phyloP scores from a whole-genome alignment of 2,888 invertebrate genomes.

The Drosophila neonasuta region DNA sequence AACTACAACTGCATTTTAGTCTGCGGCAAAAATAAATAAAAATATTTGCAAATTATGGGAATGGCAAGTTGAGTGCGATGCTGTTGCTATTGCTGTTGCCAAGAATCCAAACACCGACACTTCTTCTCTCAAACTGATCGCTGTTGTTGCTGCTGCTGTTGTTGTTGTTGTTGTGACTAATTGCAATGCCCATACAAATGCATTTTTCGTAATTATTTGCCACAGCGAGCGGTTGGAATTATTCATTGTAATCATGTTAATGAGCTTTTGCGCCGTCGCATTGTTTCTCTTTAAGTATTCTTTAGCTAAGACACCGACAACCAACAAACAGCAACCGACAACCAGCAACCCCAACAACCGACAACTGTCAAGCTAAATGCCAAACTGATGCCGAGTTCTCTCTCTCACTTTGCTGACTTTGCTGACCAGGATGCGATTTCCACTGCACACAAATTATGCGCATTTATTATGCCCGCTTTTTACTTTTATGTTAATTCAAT shows the following conservation, averaged over 20 bases:
- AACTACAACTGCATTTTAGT: constrained; percentile 14
- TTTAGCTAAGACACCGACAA: constrained; percentile 30
- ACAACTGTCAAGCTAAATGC: constrained; percentile 54
- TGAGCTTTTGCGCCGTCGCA: constrained; percentile 54
- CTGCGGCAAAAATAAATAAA: constrained; percentile 52
- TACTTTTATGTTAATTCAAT: constrained; percentile 73
- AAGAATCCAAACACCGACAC: constrained; percentile 59
- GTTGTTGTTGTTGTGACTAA: constrained; percentile 70
- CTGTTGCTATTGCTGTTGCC: constrained; percentile 39
- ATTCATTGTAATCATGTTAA: constrained; percentile 74
- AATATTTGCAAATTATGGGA: constrained; percentile 79
- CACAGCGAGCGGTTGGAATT: constrained; percentile 48
- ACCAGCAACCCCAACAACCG: constrained; percentile 28
- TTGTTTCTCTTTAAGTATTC: constrained; percentile 30
- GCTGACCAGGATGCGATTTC: constrained; percentile 63
- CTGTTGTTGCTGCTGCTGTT: constrained; percentile 40
- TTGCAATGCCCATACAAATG: constrained; percentile 72
- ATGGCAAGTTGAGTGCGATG: constrained; percentile 55
- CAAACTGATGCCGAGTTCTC: constrained; percentile 18
- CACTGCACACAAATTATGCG: constrained; percentile 53
- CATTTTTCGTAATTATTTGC: constrained; percentile 75
- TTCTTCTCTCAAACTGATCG: constrained; percentile 13
- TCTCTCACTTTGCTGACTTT: constrained; percentile 44
- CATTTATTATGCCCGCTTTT: constrained; percentile 59
- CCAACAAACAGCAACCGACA: constrained; percentile 9